These are phyloP conservation scores for Tubiluchus corallicola DNA, from an alignment of 2,888 invertebrate genomes.

Conservation along the genomic window DNA sequence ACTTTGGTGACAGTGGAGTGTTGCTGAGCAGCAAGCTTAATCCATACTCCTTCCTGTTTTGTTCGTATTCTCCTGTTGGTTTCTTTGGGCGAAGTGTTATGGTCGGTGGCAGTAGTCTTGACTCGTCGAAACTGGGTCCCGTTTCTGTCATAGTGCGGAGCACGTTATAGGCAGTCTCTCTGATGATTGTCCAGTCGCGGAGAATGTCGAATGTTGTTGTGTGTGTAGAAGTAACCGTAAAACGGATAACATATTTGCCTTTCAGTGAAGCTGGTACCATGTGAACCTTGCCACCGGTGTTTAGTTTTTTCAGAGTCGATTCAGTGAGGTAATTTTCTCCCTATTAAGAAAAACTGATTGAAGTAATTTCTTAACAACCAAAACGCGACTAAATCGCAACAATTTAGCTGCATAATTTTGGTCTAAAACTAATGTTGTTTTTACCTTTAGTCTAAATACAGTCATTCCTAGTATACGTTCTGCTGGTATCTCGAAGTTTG, in stretches of 20 bases:
- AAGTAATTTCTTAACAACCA: no score
- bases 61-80: not conserved
- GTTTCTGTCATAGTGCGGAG: conserved; percentile 39
- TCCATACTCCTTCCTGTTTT: conserved; percentile 45
- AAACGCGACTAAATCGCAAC: no score
- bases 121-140: no score
- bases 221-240: conserved; percentile 75
- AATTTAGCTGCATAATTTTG: no score
- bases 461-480: conserved; percentile 69
- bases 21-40: conserved; percentile 80
- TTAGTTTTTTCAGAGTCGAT: conserved; percentile 57
- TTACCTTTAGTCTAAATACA: conserved; percentile 52
- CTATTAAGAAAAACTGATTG: conserved; percentile 34
- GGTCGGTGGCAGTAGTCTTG: not conserved
- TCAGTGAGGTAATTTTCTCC: conserved; percentile 64
- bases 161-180: conserved; percentile 25
- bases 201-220: conserved; percentile 40
- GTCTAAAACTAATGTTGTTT: no score
- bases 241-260: conserved; percentile 52
- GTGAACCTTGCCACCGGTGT: conserved; percentile 68
- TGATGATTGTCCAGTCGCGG: conserved; percentile 53
- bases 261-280: conserved; percentile 81
- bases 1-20: conserved; percentile 88
- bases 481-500: conserved; percentile 74
- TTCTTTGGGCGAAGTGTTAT: conserved; percentile 1